phyloP scores from a whole-genome alignment of 2,113 vertebrate genomes.

The Ammodramus savannarum region DNA sequence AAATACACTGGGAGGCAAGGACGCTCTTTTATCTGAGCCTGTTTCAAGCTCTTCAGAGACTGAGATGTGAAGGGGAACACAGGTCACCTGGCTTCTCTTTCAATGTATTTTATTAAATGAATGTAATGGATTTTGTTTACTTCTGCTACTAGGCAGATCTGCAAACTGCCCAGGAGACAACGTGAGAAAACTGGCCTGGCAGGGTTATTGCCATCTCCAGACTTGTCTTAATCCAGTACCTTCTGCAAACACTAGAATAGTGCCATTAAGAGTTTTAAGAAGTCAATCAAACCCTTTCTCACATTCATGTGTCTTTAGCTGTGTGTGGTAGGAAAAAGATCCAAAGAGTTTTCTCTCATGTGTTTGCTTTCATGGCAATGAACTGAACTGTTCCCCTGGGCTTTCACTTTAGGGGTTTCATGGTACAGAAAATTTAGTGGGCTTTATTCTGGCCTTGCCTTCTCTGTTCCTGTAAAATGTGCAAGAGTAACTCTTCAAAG shows the following conservation, averaged over 20 bases:
- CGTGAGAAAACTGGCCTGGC: not conserved
- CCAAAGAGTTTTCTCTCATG: constrained; percentile 10
- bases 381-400: not conserved
- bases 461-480: not conserved
- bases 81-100: not conserved
- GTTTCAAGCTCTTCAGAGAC: not conserved
- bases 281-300: constrained; percentile 8
- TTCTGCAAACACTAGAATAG: not conserved
- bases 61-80: not conserved
- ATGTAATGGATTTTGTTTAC: not conserved
- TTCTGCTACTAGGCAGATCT: not conserved
- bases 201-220: not conserved
- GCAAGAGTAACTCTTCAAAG: not conserved
- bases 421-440: not conserved
- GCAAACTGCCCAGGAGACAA: not conserved
- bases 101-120: not conserved
- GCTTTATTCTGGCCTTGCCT: constrained; percentile 19
- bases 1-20: not conserved
- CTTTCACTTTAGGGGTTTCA: not conserved
- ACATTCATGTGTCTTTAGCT: not conserved
- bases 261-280: not conserved
- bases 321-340: constrained; percentile 43
- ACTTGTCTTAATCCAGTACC: not conserved
- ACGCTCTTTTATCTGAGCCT: not conserved
- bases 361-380: constrained; percentile 9